Evolutionary conservation across 2,888 invertebrate species (phyloP), one percentile per base, ranked within the genome.

Genomic region (Sipha maydis): DNA sequence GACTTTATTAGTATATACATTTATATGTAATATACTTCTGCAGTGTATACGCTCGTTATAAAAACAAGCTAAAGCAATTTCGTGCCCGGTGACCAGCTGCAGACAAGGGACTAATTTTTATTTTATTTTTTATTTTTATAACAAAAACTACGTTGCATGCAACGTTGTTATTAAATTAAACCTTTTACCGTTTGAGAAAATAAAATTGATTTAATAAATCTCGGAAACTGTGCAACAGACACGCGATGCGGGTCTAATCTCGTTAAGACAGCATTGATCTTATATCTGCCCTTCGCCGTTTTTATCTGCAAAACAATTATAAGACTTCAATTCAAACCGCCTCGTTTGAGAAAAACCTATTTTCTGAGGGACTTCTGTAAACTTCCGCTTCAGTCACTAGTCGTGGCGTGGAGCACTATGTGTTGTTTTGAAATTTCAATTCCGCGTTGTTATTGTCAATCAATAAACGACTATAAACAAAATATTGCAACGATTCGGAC

Each of bases 101-200:
- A 25, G 34, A 61, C 56, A 17, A n/a, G 61, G 34, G 25, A 79
- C 38, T 79, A 79, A 67, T 56, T 11, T 31, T 41, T 75, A 21
- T 73, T 73, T 54, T 17, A 56, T 56, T 25, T 79, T 79, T n/a
- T n/a, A n/a, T n/a, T 79, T 38, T 38, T n/a, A 61, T n/a, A n/a
- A n/a, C 34, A 34, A 79, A 78, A 79, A 11, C 17, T 34, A 11
- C n/a, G 34, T 34, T n/a, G n/a, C 67, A 61, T 25, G 61, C 67
- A 56, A 54, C 14, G 78, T 34, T 38, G n/a, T 61, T 38, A n/a
- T 79, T 34, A 61, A 79, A 79, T 56, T 54, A 25, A 17, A 31
- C 31, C 14, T 78, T 78, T 78, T 56, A 34, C 78, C 14, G 78
- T 34, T 78, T 11, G 25, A 34, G 31, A 78, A 56, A 34, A 76